These are phyloP conservation scores for Betta splendens DNA, from an alignment of 2,797 vertebrate genomes.

Conservation along the genomic window DNA sequence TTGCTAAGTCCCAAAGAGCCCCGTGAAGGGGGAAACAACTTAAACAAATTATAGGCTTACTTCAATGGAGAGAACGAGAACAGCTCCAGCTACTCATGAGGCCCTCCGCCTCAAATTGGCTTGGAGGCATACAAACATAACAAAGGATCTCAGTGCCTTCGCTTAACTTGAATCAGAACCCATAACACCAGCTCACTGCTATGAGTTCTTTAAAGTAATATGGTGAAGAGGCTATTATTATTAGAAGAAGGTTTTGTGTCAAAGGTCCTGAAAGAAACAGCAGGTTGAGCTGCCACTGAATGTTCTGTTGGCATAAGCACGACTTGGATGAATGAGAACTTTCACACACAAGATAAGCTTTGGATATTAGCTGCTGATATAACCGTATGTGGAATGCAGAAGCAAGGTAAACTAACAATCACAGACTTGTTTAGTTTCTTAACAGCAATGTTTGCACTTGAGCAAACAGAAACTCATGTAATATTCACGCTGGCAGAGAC, in stretches of 20 bases:
- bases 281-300: too few species aligned
- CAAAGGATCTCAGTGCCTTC: conserved; percentile 23
- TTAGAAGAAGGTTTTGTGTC: too few species aligned
- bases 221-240: conserved; percentile 56
- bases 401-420: conserved; percentile 21
- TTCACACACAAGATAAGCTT: conserved; percentile 30
- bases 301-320: too few species aligned
- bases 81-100: conserved; percentile 26
- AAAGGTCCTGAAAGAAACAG: too few species aligned
- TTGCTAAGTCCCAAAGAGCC: conserved; percentile 24
- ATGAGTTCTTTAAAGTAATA: conserved; percentile 65
- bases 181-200: conserved; percentile 69
- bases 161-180: conserved; percentile 45
- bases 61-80: conserved; percentile 13
- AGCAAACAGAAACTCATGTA: conserved; percentile 41
- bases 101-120: conserved; percentile 58
- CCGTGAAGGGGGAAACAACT: conserved; percentile 38
- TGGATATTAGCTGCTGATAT: conserved; percentile 33
- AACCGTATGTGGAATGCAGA: conserved; percentile 15
- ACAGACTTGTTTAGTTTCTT: conserved; percentile 29
- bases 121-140: conserved; percentile 53
- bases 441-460: conserved; percentile 11
- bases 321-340: too few species aligned
- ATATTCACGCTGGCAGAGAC: too few species aligned
- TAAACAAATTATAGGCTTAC: conserved; percentile 23